Evolutionary conservation across 2,113 vertebrate genomes (phyloP).

Genomic region (Oreochromis niloticus): DNA sequence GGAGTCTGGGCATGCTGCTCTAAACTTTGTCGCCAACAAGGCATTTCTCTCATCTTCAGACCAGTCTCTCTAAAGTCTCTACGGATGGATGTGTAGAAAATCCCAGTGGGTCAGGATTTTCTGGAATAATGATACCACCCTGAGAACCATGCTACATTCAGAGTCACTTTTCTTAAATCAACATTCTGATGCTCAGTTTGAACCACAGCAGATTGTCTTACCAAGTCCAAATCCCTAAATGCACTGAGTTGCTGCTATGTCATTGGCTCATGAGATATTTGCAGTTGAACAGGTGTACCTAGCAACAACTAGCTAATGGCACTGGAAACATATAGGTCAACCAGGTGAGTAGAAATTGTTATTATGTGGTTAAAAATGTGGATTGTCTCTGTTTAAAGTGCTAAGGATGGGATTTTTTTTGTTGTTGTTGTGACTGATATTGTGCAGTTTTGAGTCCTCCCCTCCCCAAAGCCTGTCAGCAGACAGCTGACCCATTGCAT

Average conservation of each 20-base stretch:
- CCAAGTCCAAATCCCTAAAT: neutral
- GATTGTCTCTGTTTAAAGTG: fast-evolving
- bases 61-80: fast-evolving
- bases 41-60: neutral
- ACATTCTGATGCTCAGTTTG: neutral
- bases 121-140: neutral
- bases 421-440: neutral
- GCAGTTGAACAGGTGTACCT: fast-evolving
- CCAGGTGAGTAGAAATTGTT: neutral
- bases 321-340: neutral
- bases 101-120: neutral
- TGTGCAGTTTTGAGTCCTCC: neutral
- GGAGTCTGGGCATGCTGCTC: neutral
- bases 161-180: neutral
- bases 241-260: neutral
- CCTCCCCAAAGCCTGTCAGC: neutral
- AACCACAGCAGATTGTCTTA: fast-evolving
- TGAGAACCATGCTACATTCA: neutral
- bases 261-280: neutral
- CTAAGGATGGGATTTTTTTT: fast-evolving
- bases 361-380: neutral
- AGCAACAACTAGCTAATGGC: neutral
- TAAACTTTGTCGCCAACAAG: neutral
- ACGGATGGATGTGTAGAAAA: fast-evolving
- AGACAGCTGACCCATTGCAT: neutral